Conservation (phyloP, 2,113 vertebrate species). For the Microtus montanus region DNA sequence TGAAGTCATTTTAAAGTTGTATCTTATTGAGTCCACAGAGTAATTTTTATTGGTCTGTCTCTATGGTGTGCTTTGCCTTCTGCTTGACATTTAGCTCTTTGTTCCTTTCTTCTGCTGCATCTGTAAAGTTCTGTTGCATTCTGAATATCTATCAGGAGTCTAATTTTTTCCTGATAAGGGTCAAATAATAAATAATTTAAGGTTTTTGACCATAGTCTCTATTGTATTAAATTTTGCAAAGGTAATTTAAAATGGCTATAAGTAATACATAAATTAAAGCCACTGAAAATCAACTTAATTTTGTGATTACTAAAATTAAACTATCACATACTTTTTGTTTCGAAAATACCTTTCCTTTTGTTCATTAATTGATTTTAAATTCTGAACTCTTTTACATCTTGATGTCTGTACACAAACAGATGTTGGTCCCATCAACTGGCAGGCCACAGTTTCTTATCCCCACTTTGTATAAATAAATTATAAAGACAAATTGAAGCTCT, state of each 20-base stretch:
- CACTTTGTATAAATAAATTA: not conserved
- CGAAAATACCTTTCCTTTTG: not conserved
- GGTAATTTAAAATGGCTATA: not conserved
- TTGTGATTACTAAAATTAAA: not conserved
- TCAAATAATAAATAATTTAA: not conserved
- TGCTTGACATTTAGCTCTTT: not conserved
- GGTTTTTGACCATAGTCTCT: not conserved
- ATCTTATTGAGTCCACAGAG: not conserved
- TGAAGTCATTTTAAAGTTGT: not conserved
- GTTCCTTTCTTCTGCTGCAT: not conserved
- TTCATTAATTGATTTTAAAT: not conserved
- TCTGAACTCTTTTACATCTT: not conserved
- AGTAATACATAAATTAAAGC: not conserved
- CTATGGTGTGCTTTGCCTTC: not conserved
- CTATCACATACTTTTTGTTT: not conserved
- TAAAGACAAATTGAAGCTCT: not conserved
- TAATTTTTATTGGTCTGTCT: not conserved
- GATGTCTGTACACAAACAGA: not conserved
- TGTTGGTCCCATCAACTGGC: not conserved
- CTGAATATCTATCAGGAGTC: not conserved
- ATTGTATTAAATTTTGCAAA: not conserved
- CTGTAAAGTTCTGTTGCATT: not conserved
- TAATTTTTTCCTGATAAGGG: not conserved
- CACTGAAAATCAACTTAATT: not conserved
- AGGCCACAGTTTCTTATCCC: not conserved